Base-by-base conservation (phyloP, 1,140 invertebrate genomes). In the Helicorthomorpha holstii region DNA sequence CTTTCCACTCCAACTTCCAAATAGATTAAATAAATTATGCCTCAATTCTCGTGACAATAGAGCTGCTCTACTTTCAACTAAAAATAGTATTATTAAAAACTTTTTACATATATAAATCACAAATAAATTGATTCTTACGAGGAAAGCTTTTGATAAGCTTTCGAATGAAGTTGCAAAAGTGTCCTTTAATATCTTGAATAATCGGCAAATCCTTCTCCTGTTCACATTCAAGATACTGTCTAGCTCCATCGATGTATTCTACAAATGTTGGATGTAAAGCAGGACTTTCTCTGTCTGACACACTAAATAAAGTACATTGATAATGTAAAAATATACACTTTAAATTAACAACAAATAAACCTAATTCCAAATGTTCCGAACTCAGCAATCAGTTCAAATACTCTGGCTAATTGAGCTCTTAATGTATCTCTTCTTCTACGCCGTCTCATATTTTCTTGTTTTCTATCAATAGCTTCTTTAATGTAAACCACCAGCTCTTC, bases 401-500 rank as follows among this genome's bases (percentile, higher is more conserved):
- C 82, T 61, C 84, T 80, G 44, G 93, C 86, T 45, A 98, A 69
- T 57, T 94, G 86, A 25, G 95, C 70, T 49, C 95, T 72, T n/a
- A 98, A 67, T 16, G 90, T 82, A 69, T 98, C 95, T 54, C 91
- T 76, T 49, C 93, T 74, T 52, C 90, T 71, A 22, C 93, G 69
- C 41, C 92, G 73, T 29, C 90, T 70, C 74, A 97, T 85, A 62
- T 94, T 98, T 67, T 98, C 95, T 66, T 95, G 85, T 65, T 98
- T 98, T 24, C 89, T 77, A 66, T 98, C 95, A n/a, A 95, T 83
- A 1, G 92, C 89, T 68, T 98, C 95, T 26, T 92, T 79, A 48
- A 98, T 82, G 55, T 87, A 83, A 1, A 82, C 77, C 10, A 88
- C 76, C 22, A 99, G 64, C 69, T 99, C 95, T 62, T 98, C 94